A percentile compares a stretch with the other conserved stretches of the same genome.
Evolutionary conservation across 2,888 invertebrate species (phyloP).

Genomic region (Pasiphila rectangulata): DNA sequence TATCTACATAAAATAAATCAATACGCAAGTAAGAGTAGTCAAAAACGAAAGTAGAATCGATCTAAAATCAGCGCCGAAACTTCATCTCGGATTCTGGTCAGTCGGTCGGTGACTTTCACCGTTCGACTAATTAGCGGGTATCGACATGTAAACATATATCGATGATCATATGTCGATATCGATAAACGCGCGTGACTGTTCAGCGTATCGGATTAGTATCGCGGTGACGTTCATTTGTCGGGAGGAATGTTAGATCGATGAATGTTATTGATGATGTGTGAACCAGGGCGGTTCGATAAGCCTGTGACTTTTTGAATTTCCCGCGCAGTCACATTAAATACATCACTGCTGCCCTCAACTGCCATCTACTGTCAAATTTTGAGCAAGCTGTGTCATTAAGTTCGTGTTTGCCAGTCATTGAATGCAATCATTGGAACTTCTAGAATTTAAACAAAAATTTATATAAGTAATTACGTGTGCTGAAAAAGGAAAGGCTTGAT

Average conservation of each 20-base stretch:
- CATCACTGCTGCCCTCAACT: too few species aligned
- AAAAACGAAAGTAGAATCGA: conserved; percentile 80
- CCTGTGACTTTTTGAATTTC: too few species aligned
- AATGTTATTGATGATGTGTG: background rate
- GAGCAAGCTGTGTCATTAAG: too few species aligned
- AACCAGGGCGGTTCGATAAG: too few species aligned
- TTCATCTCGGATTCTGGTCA: conserved; percentile 73
- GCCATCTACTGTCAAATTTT: too few species aligned
- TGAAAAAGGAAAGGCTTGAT: too few species aligned
- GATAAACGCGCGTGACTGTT: conserved; percentile 41
- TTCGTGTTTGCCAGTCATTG: too few species aligned
- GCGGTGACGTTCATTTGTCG: conserved; percentile 10
- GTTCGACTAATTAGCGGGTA: conserved; percentile 68
- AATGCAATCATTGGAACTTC: too few species aligned
- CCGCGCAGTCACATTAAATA: too few species aligned
- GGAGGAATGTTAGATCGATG: conserved; percentile 1
- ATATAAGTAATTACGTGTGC: too few species aligned
- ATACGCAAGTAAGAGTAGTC: conserved; percentile 72
- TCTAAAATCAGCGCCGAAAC: conserved; percentile 77
- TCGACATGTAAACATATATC: too few species aligned
- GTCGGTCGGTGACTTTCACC: conserved; percentile 79
- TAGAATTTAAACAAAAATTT: too few species aligned
- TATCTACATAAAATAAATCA: conserved; percentile 53
- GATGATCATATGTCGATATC: conserved; percentile 59
- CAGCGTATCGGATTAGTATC: conserved; percentile 9